Base-by-base conservation (phyloP, 1,140 invertebrate species). In the Drosophila cardini region DNA sequence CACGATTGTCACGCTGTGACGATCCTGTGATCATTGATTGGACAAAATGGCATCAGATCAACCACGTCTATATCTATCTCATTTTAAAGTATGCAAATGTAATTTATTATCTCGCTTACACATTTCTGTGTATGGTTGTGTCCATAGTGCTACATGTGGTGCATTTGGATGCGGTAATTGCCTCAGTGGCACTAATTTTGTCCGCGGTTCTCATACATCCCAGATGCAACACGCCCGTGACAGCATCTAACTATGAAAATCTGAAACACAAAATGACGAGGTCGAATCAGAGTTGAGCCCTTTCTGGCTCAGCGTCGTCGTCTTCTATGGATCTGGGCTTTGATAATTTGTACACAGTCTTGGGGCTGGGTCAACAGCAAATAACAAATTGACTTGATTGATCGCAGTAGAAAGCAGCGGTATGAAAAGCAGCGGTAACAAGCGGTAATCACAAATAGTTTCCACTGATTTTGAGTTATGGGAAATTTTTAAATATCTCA, bases 401-500 rank as follows among this genome's bases (percentile, higher is more conserved):
- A 86, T 86, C 76, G 78, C 78, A 67, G 74, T 87, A 78, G 78
- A 86, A 86, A 82, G 82, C 83, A 65, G 82, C 83, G 61, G 71
- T 67, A 81, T 81, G 75, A 86, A 86, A 78, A 86, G 71, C 77
- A 74, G 69, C 81, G 50, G 61, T 76, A 77, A 84, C 68, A 76
- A 86, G 78, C 80, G 81, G 81, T 85, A 84, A 84, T 84, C 81
- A 84, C 73, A 77, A 84, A 84, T 85, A 84, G 80, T 84, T 84
- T 84, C 80, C 80, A 84, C 76, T 84, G 80, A 85, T 84, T 85
- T 85, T 84, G 81, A 80, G 81, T 84, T 84, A 84, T 84, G 81
- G 81, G 73, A 85, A 86, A 81, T 80, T 77, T 77, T 77, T 72
- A 75, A 85, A 85, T 78, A 85, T 68, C 48, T 72, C 65, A 69